Base-by-base conservation (phyloP, 2,113 vertebrate species). In the Gadus macrocephalus region DNA sequence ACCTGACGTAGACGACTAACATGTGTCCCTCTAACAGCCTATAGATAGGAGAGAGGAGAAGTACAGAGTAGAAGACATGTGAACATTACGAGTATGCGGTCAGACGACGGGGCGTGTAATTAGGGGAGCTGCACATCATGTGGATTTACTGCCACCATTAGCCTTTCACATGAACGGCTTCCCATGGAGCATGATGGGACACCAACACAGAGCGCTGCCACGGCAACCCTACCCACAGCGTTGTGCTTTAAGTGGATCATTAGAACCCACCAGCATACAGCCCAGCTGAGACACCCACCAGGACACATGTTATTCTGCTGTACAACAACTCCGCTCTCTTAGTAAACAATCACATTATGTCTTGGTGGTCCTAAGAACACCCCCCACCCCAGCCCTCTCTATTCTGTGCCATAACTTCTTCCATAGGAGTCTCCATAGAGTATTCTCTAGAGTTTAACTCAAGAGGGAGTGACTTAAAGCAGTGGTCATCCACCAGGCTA, bases 111-210 rank as follows among this genome's bases (percentile, higher is more conserved):
- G 17, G 55, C 3, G 55, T 16, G n/a, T 58, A 16, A 58, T n/a
- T 25, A 67, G 11, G 20, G 27, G 14, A 4, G 53, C 22, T 15
- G 20, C 22, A 27, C n/a, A 56, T 5, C 16, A 27, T 17, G 62
- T n/a, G 12, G 38, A 49, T 53, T 19, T 20, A 66, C 38, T 14
- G 64, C 64, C 38, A 66, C 35, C 12, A 11, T 8, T 2, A 31
- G 62, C 27, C 62, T 64, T 31, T 15, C 62, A 25, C 66, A 17
- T 67, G 49, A 67, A 56, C 53, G 16, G 66, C 53, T 56, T 56
- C 42, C 8, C 42, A 49, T 49, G 42, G 42, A 49, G 55, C 55
- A 58, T 58, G 55, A 58, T 49, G 42, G 42, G 42, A 49, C 55
- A 17, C 55, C 15, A n/a, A 58, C 55, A 17, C 55, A 58, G 55